Evolutionary conservation across 2,113 vertebrate genomes (phyloP), one percentile per base, ranked within the genome.

Genomic region (Perca flavescens): DNA sequence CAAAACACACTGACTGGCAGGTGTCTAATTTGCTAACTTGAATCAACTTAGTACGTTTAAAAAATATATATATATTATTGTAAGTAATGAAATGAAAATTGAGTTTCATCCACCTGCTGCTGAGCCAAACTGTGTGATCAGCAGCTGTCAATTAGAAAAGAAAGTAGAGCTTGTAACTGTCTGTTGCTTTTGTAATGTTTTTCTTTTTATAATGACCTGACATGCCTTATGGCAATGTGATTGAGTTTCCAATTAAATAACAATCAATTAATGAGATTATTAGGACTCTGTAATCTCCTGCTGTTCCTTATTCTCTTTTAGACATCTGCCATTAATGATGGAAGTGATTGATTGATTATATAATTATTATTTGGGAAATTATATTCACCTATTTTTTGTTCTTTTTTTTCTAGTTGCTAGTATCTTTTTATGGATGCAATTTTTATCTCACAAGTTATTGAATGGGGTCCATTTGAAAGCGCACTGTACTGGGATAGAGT

Each of bases 261-360:
- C 54, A 84, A 68, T 86, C 5, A 75, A 61, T 70, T 77, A 91
- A 78, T 64, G 50, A 58, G 75, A 86, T 81, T 71, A 76, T 73
- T 74, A 49, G 22, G 12, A 40, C 7, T 40, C 1, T 21, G 40
- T 68, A 53, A 80, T 74, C 63, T 19, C 49, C 89, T 77, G 80
- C 80, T 80, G 86, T 31, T 84, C 17, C 36, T 62, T 73, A 25
- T 60, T 74, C 17, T 63, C 19, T 25, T 79, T 72, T 31, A 69
- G 77, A 69, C 65, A 67, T 56, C 52, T 85, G 79, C 80, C 22
- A 12, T 68, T 31, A 52, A 25, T 62, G 81, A 61, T 73, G 31
- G 58, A 80, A 71, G 80, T n/a, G 8, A n/a, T 40, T 52, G 63
- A 60, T 65, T 80, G 56, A 73, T 53, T 36, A 21, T 40, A 82